Base-by-base conservation (phyloP, 1,140 invertebrate genomes). In the Akabosia matsudoensis region DNA sequence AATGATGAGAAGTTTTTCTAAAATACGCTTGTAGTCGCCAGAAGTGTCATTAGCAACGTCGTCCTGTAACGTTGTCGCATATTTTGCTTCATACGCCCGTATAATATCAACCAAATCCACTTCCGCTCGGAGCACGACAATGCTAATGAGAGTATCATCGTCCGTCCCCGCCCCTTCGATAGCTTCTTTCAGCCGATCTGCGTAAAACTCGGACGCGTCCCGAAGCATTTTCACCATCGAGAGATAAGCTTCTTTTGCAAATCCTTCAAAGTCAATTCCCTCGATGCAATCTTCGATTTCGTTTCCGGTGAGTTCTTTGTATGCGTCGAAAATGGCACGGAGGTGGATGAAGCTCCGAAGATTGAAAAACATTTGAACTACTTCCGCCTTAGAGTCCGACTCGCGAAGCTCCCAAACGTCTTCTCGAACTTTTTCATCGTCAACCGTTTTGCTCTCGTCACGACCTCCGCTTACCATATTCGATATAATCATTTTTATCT, bases 401-500 rank as follows among this genome's bases (percentile, higher is more conserved):
- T 84, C 84, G 7, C 83, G 81, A 74, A 76, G 34, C 67, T 83
- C 83, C 75, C 86, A 82, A 3, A 84, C 85, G 72, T 86, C 85
- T 45, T 78, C 81, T 33, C 82, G 79, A 0, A 84, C 85, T 33
- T 78, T 77, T 18, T 84, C 82, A 16, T 80, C 72, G 52, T 85
- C 82, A 1, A 83, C 73, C 16, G 83, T 79, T 22, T 82, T 79
- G 10, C 78, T 79, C 73, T 84, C 83, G n/a, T 84, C 83, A 3
- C 85, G 80, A 22, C 82, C 82, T 0, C 77, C 85, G 33, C 82
- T 82, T 3, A 86, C 74, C 24, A 88, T 78, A 22, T 83, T 78
- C 22, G 87, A 79, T 33, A 90, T 83, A 4, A 90, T 82, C 14
- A 84, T 83, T 76, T 86, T 84, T 79, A 89, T 88, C 75, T 88